Percentiles rank a stretch among this genome's conserved stretches.
Conservation (phyloP, 2,113 vertebrate genomes). For the Excalfactoria chinensis region DNA sequence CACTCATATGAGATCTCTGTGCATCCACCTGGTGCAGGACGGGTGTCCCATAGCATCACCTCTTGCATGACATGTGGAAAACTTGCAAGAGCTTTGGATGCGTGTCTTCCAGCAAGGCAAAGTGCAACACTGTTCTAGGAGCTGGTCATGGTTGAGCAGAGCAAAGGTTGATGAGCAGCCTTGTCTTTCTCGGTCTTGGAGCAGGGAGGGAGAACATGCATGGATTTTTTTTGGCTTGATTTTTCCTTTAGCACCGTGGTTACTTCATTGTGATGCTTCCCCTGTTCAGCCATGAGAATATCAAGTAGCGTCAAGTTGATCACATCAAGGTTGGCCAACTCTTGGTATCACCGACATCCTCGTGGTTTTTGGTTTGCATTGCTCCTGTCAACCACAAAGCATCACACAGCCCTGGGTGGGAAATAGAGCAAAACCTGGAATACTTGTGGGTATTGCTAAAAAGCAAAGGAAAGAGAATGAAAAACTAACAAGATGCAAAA, state of each 20-base stretch:
- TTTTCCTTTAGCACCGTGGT: not conserved
- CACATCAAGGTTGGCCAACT: not conserved
- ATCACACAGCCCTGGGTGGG: fast-evolving
- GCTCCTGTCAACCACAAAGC: not conserved
- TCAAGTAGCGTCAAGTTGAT: not conserved
- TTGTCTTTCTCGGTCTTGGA: not conserved
- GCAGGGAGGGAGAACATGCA: not conserved
- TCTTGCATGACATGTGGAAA: not conserved
- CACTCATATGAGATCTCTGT: fast-evolving
- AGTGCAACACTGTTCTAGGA: not conserved
- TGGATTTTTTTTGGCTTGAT: not conserved
- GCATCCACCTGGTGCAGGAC: fast-evolving
- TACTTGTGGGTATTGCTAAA: not conserved
- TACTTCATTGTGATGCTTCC: fast-evolving
- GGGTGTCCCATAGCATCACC: not conserved
- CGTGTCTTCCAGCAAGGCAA: not conserved
- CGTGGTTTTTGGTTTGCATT: not conserved
- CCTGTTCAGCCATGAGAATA: not conserved
- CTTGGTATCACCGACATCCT: fast-evolving
- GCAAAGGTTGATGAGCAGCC: fast-evolving
- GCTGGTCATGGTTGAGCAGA: not conserved
- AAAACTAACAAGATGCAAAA: not conserved
- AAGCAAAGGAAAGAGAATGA: not conserved
- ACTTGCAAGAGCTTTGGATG: not conserved
- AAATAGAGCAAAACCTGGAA: not conserved